These are phyloP conservation scores for western clawed frog (Xenopus tropicalis) DNA, from an alignment of 2,113 vertebrate genomes.

Conservation along the genomic window DNA sequence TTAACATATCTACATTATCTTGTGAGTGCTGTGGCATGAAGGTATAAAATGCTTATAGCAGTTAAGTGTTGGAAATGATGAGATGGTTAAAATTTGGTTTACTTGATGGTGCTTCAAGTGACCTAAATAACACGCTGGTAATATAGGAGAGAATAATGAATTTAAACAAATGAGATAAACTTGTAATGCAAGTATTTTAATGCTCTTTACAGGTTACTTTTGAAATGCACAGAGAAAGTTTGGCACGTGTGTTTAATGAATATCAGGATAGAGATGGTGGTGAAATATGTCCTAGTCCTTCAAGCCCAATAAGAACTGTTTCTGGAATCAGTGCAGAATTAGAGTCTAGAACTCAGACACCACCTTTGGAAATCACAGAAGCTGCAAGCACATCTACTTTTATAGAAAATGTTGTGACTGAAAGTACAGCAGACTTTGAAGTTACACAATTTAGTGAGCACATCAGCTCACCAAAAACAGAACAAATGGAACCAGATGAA, in stretches of 20 bases:
- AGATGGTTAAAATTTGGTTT: too few species aligned
- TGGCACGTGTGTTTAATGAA: constrained; percentile 81
- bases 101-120: too few species aligned
- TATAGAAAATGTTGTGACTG: neutral
- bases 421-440: neutral
- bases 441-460: too few species aligned
- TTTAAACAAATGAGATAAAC: too few species aligned
- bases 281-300: constrained; percentile 45
- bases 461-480: neutral
- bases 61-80: too few species aligned
- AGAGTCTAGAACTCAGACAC: constrained; percentile 44
- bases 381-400: neutral
- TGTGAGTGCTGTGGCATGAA: too few species aligned
- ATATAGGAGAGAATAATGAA: too few species aligned
- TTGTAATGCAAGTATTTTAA: too few species aligned
- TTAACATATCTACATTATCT: too few species aligned
- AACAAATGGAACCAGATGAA: constrained; percentile 51
- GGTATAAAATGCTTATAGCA: too few species aligned
- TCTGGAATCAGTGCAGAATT: constrained; percentile 64
- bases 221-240: constrained; percentile 90
- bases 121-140: too few species aligned
- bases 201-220: constrained; percentile 80
- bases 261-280: constrained; percentile 76
- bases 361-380: constrained; percentile 6
- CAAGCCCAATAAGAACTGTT: constrained; percentile 63